A percentile compares a stretch with the other conserved stretches of the same genome.
These are phyloP conservation scores for Lepeophtheirus salmonis DNA, from an alignment of 1,140 invertebrate species.

Conservation along the genomic window DNA sequence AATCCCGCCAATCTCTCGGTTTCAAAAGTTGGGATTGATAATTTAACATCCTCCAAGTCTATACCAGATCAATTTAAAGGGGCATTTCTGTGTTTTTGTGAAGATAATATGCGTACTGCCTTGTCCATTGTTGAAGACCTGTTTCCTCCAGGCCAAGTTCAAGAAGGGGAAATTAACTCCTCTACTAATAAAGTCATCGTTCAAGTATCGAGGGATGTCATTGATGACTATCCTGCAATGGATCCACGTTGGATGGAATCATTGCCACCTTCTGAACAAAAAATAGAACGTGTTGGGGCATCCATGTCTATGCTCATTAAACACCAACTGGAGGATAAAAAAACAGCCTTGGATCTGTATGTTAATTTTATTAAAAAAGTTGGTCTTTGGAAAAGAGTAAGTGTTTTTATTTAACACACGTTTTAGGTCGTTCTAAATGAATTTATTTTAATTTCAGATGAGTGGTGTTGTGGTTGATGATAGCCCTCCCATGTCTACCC, in stretches of 20 bases:
- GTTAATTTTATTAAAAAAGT: constrained; percentile 48
- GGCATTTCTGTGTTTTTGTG: constrained; percentile 50
- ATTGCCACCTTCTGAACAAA: constrained; percentile 24
- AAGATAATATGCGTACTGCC: constrained; percentile 37
- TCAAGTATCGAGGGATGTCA: constrained; percentile 50
- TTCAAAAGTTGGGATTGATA: constrained; percentile 47
- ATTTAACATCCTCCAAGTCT: constrained; percentile 45
- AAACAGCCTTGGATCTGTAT: constrained; percentile 43
- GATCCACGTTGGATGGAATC: constrained; percentile 60
- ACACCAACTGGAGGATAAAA: constrained; percentile 66
- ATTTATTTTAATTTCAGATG: constrained; percentile 28
- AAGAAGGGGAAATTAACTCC: constrained; percentile 35
- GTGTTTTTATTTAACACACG: constrained; percentile 17
- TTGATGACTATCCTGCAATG: constrained; percentile 66
- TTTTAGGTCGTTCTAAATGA: background rate
- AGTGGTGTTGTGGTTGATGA: constrained; percentile 37
- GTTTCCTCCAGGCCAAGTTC: constrained; percentile 33
- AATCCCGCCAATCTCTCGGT: constrained; percentile 38
- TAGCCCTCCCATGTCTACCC: constrained; percentile 39
- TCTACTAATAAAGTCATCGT: constrained; percentile 45
- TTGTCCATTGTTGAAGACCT: constrained; percentile 44
- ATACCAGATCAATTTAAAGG: constrained; percentile 46
- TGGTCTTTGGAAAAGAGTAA: constrained; percentile 48
- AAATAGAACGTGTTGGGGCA: constrained; percentile 19
- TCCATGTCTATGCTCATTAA: constrained; percentile 51